These are phyloP conservation scores for Micoletzkya japonica DNA, from an alignment of 2,888 invertebrate species.

Conservation along the genomic window DNA sequence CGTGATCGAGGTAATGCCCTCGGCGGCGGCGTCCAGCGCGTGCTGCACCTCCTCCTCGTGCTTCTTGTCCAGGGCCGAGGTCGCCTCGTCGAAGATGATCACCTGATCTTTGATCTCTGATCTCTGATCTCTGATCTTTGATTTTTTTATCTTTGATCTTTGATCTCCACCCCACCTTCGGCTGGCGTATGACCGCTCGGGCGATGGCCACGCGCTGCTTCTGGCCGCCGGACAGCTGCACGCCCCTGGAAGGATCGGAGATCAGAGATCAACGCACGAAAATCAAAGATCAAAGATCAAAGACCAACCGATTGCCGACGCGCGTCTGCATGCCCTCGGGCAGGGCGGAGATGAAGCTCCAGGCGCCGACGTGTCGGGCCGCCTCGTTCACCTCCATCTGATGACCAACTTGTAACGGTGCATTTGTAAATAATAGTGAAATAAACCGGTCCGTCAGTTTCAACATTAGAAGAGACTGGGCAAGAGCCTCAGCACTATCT, in stretches of 20 bases:
- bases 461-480: too few species aligned
- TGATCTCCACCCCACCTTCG: slow-evolving; percentile 28
- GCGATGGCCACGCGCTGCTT: slow-evolving; percentile 61
- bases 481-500: too few species aligned
- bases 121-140: too few species aligned
- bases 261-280: not conserved
- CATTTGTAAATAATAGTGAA: too few species aligned
- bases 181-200: slow-evolving; percentile 51
- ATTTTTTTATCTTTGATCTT: not conserved
- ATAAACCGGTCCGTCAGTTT: too few species aligned
- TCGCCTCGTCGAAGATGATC: slow-evolving; percentile 57
- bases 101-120: slow-evolving; percentile 25
- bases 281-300: not conserved
- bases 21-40: slow-evolving; percentile 59
- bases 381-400: slow-evolving; percentile 60
- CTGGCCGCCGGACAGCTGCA: slow-evolving; percentile 55
- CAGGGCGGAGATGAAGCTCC: slow-evolving; percentile 58
- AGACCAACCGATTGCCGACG: slow-evolving; percentile 54
- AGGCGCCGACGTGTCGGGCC: slow-evolving; percentile 59
- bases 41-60: slow-evolving; percentile 62
- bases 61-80: slow-evolving; percentile 57
- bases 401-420: not conserved
- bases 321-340: slow-evolving; percentile 62
- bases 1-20: slow-evolving; percentile 59
- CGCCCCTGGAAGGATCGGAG: slow-evolving; percentile 34